Base-by-base conservation (phyloP, 2,888 invertebrate genomes). In the Drosophila koepferae region DNA sequence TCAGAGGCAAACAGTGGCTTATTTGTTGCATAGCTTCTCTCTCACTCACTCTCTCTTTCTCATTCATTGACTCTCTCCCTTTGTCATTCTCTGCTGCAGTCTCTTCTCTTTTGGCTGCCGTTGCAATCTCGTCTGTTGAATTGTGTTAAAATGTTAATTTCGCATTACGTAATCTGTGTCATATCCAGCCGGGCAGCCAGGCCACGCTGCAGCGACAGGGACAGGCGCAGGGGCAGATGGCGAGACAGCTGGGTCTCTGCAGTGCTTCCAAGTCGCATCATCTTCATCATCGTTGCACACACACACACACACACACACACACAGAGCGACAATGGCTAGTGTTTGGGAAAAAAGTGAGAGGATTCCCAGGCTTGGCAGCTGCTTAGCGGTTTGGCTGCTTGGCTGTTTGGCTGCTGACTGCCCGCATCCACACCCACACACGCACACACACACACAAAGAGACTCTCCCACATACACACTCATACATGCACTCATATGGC, bases 271-370 rank as follows among this genome's bases (percentile, higher is more conserved):
- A 75, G 61, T 71, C 76, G 63, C 81, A 77, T 77, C 82, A 80
- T 79, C 84, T 89, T 82, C 89, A 85, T 85, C 89, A 88, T 84
- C 84, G 56, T 60, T 65, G 56, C 66, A 64, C 40, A 58, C 68
- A 64, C 56, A 78, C 56, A 78, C 38, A 61, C 31, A 70, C 66
- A 66, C 40, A 58, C 68, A 64, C 28, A 55, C 54, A 64, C 46
- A 63, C 23, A 56, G 20, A 63, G 64, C 54, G 31, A 62, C 67
- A 72, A 86, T 83, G 71, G 74, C 64, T 62, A 67, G 72, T 75
- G 78, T 66, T 74, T 86, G 86, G 67, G 81, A 85, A 86, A 86
- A 91, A 92, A 92, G 91, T 91, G 92, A 91, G 91, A 91, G 92
- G 92, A 91, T 91, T 92, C 91, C 92, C 91, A 91, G 90, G 82